Evolutionary conservation across 2,888 invertebrate species (phyloP).

Genomic region (Odontocerum albicorne): DNA sequence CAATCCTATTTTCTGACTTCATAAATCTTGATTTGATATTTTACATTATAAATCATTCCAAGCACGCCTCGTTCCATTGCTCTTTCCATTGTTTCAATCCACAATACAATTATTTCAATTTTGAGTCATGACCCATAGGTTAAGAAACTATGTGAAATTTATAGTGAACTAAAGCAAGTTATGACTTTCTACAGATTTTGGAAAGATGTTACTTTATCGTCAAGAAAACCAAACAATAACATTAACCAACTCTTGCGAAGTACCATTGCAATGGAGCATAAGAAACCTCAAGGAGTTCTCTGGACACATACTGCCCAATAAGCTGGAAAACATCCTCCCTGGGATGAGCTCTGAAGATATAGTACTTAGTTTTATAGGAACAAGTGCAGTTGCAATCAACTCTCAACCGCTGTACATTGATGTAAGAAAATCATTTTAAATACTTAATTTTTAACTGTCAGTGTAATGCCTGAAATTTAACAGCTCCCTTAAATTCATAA

Average conservation of each 20-base stretch:
- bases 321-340: not conserved
- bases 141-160: too few species aligned
- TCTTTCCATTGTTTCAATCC: too few species aligned
- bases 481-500: too few species aligned
- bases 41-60: too few species aligned
- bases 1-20: too few species aligned
- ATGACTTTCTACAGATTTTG: constrained; percentile 18
- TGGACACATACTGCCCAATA: constrained; percentile 1
- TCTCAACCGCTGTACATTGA: constrained; percentile 12
- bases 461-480: too few species aligned
- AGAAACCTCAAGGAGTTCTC: constrained; percentile 15
- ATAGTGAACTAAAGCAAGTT: too few species aligned
- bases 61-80: too few species aligned
- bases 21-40: too few species aligned
- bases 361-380: constrained; percentile 7
- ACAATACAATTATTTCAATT: too few species aligned
- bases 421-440: constrained; percentile 7
- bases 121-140: too few species aligned
- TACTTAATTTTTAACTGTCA: too few species aligned
- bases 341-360: constrained; percentile 8
- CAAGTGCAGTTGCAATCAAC: not conserved
- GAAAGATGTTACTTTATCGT: constrained; percentile 18
- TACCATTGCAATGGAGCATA: constrained; percentile 19
- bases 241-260: constrained; percentile 9
- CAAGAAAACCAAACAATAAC: constrained; percentile 5